These are phyloP conservation scores for Mylabris sibirica DNA, from an alignment of 2,888 invertebrate genomes.

Conservation along the genomic window DNA sequence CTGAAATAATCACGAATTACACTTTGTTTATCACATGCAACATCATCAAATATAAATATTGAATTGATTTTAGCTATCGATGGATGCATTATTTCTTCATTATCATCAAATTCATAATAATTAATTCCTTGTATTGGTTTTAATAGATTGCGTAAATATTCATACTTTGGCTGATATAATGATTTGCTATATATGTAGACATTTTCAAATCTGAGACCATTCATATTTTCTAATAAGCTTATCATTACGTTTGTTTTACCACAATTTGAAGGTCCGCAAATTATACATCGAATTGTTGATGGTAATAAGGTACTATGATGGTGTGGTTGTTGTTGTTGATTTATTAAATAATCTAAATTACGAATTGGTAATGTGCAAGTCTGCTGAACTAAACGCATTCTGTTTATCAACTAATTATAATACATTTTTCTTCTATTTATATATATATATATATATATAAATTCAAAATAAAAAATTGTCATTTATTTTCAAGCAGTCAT, in stretches of 20 bases:
- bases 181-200: conserved; percentile 53
- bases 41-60: conserved; percentile 42
- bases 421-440: no score
- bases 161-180: conserved; percentile 49
- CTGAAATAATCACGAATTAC: conserved; percentile 46
- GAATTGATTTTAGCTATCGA: neutral
- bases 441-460: no score
- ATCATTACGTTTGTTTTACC: conserved; percentile 56
- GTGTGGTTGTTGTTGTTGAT: conserved; percentile 15
- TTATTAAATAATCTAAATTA: neutral
- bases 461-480: neutral
- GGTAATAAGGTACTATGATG: conserved; percentile 16
- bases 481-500: neutral
- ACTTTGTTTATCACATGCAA: conserved; percentile 47
- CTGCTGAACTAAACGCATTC: neutral
- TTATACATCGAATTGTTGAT: conserved; percentile 13
- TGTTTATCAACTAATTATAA: neutral
- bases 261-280: conserved; percentile 42
- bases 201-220: conserved; percentile 55
- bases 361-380: neutral
- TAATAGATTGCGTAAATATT: conserved; percentile 36
- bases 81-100: conserved; percentile 21
- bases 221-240: conserved; percentile 47
- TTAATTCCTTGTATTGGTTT: conserved; percentile 37
- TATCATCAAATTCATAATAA: conserved; percentile 33